Base-by-base conservation (phyloP, 2,797 vertebrate species). In the Synanceia verrucosa region DNA sequence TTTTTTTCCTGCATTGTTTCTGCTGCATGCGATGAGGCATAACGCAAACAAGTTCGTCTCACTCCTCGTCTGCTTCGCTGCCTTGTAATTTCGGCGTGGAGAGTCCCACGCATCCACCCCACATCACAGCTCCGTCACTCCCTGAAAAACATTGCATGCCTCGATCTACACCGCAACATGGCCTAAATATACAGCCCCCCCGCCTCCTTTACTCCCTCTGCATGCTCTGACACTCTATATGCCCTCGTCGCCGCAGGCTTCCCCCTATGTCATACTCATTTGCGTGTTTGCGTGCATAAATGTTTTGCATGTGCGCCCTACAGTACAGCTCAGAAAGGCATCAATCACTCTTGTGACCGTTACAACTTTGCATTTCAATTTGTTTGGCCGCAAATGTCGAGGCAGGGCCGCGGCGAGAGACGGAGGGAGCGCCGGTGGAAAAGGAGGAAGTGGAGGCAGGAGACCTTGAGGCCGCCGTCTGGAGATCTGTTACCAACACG, bases 51-150 rank as follows among this genome's bases (percentile, higher is more conserved):
- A 86, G 81, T 84, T 75, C 66, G 82, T 86, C 79, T 84, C 66
- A 55, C 75, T 81, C 66, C 70, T 77, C 47, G 50, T 76, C 73
- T 59, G 12, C 83, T 65, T 24, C 4, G 74, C 84, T 86, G 88
- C 91, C 91, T 90, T 92, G 80, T 93, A 93, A 94, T 93, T 92
- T 89, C 36, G 37, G 28, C 5, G 61, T n/a, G 43, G 81, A 84
- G 46, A 60, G 80, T 84, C 82, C 83, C 84, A 82, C 79, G 79
- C 83, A 74, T 78, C 70, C 29, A 61, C 47, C 78, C 89, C 90
- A 90, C 92, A 94, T 92, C 85, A 91, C 79, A 93, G 83, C 73
- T 69, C 73, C 73, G 84, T 78, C 87, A 77, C 85, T 86, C 70
- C 76, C 71, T 69, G 65, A 77, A 86, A 85, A 89, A 86, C 89